These are phyloP conservation scores for Scartelaos histophorus DNA, from an alignment of 2,113 vertebrate genomes.

Conservation along the genomic window DNA sequence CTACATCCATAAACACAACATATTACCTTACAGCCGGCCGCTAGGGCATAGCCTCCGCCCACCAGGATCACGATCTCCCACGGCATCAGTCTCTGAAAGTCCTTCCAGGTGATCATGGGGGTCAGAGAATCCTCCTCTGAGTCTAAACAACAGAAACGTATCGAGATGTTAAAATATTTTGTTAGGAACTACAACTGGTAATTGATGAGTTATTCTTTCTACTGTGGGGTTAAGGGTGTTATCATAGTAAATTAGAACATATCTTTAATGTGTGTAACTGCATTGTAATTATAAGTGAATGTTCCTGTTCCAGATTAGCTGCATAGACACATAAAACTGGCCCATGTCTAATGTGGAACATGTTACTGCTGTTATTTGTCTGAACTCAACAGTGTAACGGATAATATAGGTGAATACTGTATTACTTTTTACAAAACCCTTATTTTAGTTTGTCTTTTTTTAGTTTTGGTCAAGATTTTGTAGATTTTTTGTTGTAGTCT, in stretches of 20 bases:
- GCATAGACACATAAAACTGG: not conserved
- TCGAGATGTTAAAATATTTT: not conserved
- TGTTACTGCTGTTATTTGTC: not conserved
- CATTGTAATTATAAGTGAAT: not conserved
- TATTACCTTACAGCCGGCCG: constrained; percentile 94
- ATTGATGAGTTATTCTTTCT: too few relatives aligned
- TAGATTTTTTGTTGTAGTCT: too few relatives aligned
- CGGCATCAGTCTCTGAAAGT: constrained; percentile 98
- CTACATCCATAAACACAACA: not conserved
- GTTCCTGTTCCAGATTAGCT: not conserved
- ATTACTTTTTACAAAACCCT: too few relatives aligned
- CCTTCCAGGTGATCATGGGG: constrained; percentile 97
- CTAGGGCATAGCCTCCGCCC: constrained; percentile 96
- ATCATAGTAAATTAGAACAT: not conserved
- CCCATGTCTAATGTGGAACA: not conserved
- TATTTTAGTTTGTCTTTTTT: too few relatives aligned
- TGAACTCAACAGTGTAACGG: not conserved
- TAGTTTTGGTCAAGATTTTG: too few relatives aligned
- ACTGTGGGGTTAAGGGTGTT: not conserved
- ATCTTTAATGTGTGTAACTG: not conserved
- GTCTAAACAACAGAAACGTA: constrained; percentile 9
- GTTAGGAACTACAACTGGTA: too few relatives aligned
- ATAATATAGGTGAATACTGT: too few relatives aligned
- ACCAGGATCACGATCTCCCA: constrained; percentile 99
- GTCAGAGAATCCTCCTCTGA: constrained; percentile 69